Evolutionary conservation across 1,140 invertebrate genomes (phyloP).

Genomic region (Chrysoperla carnea): DNA sequence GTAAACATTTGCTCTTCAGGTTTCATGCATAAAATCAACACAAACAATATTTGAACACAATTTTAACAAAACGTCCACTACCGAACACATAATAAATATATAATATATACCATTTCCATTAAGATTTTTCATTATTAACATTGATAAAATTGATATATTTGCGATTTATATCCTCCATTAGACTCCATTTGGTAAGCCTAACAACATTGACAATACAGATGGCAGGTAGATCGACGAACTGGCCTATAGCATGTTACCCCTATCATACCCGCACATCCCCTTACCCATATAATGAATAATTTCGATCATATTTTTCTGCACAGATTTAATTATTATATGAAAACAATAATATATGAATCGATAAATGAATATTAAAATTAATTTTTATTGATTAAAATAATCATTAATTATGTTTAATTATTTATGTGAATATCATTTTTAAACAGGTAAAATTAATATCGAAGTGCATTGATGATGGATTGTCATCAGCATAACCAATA

Average conservation of each 20-base stretch:
- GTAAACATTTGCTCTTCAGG: slow-evolving; percentile 20
- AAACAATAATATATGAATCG: not conserved
- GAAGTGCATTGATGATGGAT: slow-evolving; percentile 3
- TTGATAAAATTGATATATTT: slow-evolving; percentile 17
- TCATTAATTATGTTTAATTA: not conserved
- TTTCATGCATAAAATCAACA: slow-evolving; percentile 18
- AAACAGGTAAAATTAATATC: too few relatives aligned
- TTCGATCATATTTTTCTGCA: not conserved
- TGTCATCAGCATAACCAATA: slow-evolving; percentile 25
- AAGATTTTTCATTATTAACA: slow-evolving; percentile 19
- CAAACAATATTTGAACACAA: slow-evolving; percentile 15
- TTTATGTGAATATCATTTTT: too few relatives aligned
- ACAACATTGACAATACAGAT: slow-evolving; percentile 53
- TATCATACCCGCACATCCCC: not conserved
- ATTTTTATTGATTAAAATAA: not conserved
- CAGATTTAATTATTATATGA: too few relatives aligned
- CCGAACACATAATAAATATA: slow-evolving; percentile 20
- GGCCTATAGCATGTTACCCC: not conserved
- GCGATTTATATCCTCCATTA: slow-evolving; percentile 25
- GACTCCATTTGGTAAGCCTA: slow-evolving; percentile 29
- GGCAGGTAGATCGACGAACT: slow-evolving; percentile 20
- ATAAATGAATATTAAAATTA: not conserved
- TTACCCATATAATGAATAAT: not conserved
- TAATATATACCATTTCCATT: slow-evolving; percentile 20
- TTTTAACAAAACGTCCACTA: slow-evolving; percentile 22